phyloP scores from a whole-genome alignment of 2,113 vertebrate species.

The Poecilia latipinna region DNA sequence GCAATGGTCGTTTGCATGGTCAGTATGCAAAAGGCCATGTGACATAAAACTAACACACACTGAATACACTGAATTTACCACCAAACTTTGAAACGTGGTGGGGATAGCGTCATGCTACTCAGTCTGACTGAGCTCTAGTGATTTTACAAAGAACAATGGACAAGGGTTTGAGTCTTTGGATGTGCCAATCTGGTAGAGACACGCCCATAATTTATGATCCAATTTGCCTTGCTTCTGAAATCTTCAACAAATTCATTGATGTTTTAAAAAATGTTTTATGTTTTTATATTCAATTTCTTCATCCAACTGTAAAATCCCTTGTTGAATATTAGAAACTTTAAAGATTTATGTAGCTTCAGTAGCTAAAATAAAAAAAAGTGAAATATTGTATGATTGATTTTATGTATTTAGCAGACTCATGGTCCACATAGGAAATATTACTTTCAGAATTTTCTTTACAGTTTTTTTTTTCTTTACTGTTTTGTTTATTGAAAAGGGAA shows the following conservation, averaged over 20 bases:
- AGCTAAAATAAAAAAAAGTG: neutral
- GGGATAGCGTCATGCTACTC: neutral
- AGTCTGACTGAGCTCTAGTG: neutral
- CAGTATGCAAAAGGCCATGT: too few species aligned
- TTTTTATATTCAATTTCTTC: neutral
- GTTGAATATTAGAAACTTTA: neutral
- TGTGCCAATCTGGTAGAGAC: neutral
- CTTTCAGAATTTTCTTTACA: neutral
- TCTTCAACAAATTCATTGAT: too few species aligned
- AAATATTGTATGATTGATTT: too few species aligned
- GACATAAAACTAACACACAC: too few species aligned
- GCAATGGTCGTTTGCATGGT: too few species aligned
- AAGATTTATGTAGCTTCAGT: neutral
- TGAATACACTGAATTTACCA: too few species aligned
- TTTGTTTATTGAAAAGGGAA: neutral
- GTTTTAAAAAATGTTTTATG: too few species aligned
- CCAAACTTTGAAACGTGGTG: too few species aligned
- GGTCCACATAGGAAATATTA: neutral
- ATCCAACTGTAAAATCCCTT: neutral
- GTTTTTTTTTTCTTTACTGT: neutral
- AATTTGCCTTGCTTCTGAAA: too few species aligned
- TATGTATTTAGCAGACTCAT: too few species aligned
- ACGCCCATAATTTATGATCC: too few species aligned
- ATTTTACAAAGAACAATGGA: neutral
- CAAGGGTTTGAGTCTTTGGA: neutral